These are phyloP conservation scores for Uropetala carovei DNA, from an alignment of 2,888 invertebrate species.

Conservation along the genomic window DNA sequence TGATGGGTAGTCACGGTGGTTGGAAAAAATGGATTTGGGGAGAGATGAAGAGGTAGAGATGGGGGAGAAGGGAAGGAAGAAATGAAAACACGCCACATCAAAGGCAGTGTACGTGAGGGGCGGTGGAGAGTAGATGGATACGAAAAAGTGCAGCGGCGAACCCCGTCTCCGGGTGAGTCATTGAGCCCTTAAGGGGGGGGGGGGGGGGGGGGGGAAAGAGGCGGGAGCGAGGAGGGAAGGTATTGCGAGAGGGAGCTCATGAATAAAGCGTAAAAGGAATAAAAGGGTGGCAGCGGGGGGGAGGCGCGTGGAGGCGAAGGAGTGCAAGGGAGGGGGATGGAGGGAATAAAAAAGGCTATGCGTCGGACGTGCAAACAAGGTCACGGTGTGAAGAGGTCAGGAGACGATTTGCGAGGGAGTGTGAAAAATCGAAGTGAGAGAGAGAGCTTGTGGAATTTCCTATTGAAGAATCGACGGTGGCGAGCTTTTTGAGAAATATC, in stretches of 20 bases:
- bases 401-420: not conserved
- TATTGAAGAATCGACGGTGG: not conserved
- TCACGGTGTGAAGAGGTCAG: slow-evolving; percentile 41
- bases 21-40: not conserved
- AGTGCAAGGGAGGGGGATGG: not conserved
- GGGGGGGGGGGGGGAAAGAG: not conserved
- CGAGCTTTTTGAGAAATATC: not conserved
- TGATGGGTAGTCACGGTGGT: not conserved
- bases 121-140: not conserved
- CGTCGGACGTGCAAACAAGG: slow-evolving; percentile 51
- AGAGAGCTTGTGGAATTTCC: not conserved
- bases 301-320: not conserved
- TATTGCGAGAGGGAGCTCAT: not conserved
- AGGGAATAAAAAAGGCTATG: not conserved
- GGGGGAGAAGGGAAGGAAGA: not conserved
- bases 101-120: slow-evolving; percentile 1
- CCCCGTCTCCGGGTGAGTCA: not conserved
- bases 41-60: not conserved
- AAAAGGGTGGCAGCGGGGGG: not conserved
- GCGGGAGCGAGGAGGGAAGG: not conserved
- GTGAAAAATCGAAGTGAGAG: not conserved
- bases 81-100: not conserved
- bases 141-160: slow-evolving; percentile 6
- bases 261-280: not conserved
- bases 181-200: not conserved